Percentiles rank a stretch among this genome's conserved stretches.
Evolutionary conservation across 2,113 vertebrate genomes (phyloP).

Genomic region (Pseudonaja textilis): DNA sequence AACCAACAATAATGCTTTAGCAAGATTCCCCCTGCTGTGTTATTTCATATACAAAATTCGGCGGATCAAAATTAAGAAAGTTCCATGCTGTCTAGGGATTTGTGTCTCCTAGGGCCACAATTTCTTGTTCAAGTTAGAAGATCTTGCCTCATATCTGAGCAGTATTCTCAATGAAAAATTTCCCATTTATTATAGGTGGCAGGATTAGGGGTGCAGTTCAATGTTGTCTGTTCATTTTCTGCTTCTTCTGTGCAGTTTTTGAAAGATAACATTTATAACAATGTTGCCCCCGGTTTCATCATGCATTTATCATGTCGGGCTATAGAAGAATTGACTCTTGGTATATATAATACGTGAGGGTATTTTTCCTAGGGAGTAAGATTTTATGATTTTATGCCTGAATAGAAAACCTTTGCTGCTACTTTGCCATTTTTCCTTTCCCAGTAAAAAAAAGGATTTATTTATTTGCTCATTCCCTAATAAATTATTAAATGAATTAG

Average conservation of each 20-base stretch:
- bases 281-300: not conserved
- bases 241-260: not conserved
- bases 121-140: not conserved
- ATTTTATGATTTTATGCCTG: not conserved
- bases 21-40: not conserved
- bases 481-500: constrained; percentile 20
- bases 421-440: constrained; percentile 9
- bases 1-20: not conserved
- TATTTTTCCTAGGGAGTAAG: not conserved
- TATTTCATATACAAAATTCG: not conserved
- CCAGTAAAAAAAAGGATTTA: not conserved
- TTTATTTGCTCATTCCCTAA: constrained; percentile 9
- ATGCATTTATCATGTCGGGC: not conserved
- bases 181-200: not conserved
- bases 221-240: constrained; percentile 25
- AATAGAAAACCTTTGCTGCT: constrained; percentile 9
- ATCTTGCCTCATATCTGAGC: not conserved
- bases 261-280: constrained; percentile 20
- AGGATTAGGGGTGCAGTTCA: not conserved
- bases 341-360: not conserved
- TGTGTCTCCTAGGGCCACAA: not conserved
- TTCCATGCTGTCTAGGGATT: not conserved
- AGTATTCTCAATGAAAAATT: not conserved
- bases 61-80: not conserved
- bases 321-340: not conserved